A percentile compares a stretch with the other conserved stretches of the same genome.
Conservation (phyloP, 35 echinoderm and acorn worm genomes). For the Hemicentrotus pulcherrimus region DNA sequence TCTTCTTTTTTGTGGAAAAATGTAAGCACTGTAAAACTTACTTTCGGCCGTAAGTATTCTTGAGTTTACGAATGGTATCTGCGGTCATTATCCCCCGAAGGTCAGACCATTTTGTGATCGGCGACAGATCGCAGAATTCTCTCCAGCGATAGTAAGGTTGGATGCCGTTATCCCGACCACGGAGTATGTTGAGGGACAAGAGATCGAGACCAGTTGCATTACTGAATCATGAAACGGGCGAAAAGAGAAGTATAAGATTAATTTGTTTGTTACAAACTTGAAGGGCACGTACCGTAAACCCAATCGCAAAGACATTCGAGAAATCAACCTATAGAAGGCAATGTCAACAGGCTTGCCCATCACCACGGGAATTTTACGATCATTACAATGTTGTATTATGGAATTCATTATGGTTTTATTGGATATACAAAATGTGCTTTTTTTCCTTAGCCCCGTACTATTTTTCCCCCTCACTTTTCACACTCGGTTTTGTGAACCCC, state of each 20-base stretch:
- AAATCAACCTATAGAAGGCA: too few relatives aligned
- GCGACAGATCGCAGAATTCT: neutral
- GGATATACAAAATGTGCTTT: too few relatives aligned
- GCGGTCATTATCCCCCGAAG: neutral
- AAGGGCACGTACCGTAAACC: too few relatives aligned
- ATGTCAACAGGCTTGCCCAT: too few relatives aligned
- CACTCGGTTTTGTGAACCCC: too few relatives aligned
- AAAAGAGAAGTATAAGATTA: neutral
- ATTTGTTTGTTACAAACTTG: neutral
- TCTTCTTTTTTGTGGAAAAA: neutral
- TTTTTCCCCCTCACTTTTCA: too few relatives aligned
- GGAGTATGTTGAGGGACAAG: conserved; percentile 74
- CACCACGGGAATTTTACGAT: too few relatives aligned
- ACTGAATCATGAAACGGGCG: neutral
- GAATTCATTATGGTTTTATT: too few relatives aligned
- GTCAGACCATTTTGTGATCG: conserved; percentile 22
- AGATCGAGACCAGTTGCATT: conserved; percentile 60
- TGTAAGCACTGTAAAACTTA: neutral
- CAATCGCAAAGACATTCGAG: too few relatives aligned
- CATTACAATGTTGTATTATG: too few relatives aligned
- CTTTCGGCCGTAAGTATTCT: neutral
- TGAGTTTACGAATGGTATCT: neutral
- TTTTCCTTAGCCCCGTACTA: too few relatives aligned
- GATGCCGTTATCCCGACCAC: conserved; percentile 84
- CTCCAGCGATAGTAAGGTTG: conserved; percentile 66